Evolutionary conservation across 2,113 vertebrate genomes (phyloP).

Genomic region (Epinephelus cyanopodus): DNA sequence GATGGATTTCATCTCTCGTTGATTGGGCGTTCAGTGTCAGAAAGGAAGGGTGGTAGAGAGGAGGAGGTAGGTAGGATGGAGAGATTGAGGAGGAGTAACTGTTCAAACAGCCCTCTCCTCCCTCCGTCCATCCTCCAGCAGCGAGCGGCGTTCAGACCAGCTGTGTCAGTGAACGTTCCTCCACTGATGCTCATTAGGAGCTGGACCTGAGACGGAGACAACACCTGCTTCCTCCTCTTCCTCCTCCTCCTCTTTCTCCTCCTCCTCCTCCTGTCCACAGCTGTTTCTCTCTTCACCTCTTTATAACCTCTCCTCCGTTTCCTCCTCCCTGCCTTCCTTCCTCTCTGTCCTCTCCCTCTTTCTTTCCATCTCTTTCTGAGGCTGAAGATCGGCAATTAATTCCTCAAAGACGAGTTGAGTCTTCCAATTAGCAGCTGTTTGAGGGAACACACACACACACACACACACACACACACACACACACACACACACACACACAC

Average conservation of each 20-base stretch:
- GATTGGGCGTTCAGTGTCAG: no score
- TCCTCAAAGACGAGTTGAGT: constrained; percentile 69
- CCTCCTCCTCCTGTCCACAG: neutral
- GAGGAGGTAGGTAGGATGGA: no score
- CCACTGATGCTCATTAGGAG: constrained; percentile 57
- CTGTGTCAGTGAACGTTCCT: constrained; percentile 19
- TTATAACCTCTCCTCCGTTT: constrained; percentile 9
- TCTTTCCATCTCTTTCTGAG: constrained; percentile 38
- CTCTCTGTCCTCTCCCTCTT: constrained; percentile 22
- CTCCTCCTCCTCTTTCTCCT: constrained; percentile 17
- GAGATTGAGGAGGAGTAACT: neutral
- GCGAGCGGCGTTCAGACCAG: neutral
- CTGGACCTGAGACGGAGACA: constrained; percentile 64
- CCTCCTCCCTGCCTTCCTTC: constrained; percentile 4
- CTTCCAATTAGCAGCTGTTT: constrained; percentile 75
- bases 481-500: neutral
- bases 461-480: constrained; percentile 11
- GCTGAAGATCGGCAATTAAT: constrained; percentile 69
- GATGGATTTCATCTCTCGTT: no score
- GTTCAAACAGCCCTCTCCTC: neutral
- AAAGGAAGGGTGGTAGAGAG: no score
- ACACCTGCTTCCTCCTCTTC: constrained; percentile 59
- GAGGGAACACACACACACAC: constrained; percentile 14
- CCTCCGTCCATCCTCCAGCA: neutral
- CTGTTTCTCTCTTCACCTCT: neutral